Evolutionary conservation across 1,140 invertebrate genomes (phyloP).

Genomic region (Microplitis mediator): DNA sequence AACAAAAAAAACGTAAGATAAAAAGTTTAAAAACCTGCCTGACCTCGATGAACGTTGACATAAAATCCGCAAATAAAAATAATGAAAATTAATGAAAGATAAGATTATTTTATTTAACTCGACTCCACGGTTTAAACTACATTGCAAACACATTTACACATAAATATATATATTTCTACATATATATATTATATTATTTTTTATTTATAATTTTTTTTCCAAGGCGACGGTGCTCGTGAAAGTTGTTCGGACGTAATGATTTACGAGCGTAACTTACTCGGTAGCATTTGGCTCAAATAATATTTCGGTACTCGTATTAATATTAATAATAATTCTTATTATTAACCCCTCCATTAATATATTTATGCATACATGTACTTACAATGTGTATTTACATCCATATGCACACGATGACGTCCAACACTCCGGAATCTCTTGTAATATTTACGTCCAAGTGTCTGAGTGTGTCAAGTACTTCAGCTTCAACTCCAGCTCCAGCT

Average conservation of each 20-base stretch:
- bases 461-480: background rate
- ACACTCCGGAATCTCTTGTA: constrained; percentile 9
- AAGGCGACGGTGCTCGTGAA: constrained; percentile 16
- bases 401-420: background rate
- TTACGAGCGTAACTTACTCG: constrained; percentile 34
- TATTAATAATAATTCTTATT: background rate
- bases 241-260: constrained; percentile 26
- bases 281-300: constrained; percentile 26
- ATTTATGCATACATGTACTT: background rate
- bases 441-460: background rate
- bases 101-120: too few relatives aligned
- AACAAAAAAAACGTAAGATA: too few relatives aligned
- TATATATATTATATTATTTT: constrained; percentile 1
- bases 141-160: too few relatives aligned
- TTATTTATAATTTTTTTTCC: background rate
- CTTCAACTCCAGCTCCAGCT: background rate
- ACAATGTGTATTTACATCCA: background rate
- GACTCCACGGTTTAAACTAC: too few relatives aligned
- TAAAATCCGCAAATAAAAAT: too few relatives aligned
- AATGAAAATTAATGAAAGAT: too few relatives aligned
- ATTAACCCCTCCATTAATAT: background rate
- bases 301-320: constrained; percentile 17
- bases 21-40: background rate
- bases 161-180: background rate
- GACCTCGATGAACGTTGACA: background rate